phyloP scores from a whole-genome alignment of 2,888 invertebrate species.

The Tachina lurida region DNA sequence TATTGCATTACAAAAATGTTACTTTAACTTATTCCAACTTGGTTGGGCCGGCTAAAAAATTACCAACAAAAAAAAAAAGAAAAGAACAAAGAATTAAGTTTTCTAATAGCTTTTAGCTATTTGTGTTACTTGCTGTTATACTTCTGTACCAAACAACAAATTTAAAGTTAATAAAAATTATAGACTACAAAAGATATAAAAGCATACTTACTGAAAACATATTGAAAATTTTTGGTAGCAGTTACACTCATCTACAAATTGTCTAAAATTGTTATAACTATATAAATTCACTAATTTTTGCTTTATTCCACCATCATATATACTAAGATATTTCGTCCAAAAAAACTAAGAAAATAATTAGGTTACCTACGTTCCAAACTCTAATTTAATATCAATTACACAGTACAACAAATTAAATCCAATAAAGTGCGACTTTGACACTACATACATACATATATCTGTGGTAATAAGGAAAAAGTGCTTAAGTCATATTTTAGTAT shows the following conservation, averaged over 20 bases:
- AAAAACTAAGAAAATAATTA: too few species aligned
- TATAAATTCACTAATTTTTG: background rate
- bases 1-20: slow-evolving; percentile 18
- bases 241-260: background rate
- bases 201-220: background rate
- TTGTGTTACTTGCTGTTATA: slow-evolving; percentile 10
- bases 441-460: too few species aligned
- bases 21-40: slow-evolving; percentile 47
- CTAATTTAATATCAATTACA: too few species aligned
- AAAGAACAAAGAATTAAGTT: slow-evolving; percentile 22
- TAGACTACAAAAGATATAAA: background rate
- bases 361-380: too few species aligned
- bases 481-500: too few species aligned
- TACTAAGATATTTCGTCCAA: too few species aligned
- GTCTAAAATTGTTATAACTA: background rate
- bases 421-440: too few species aligned
- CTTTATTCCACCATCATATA: too few species aligned
- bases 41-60: slow-evolving; percentile 10
- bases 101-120: background rate
- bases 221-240: slow-evolving; percentile 7
- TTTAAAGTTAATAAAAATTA: slow-evolving; percentile 42
- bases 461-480: too few species aligned
- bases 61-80: background rate
- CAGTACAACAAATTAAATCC: too few species aligned
- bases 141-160: slow-evolving; percentile 40